Conservation (phyloP, 92 coral and sea anemone species). For the Umimayanthus chanpuru region DNA sequence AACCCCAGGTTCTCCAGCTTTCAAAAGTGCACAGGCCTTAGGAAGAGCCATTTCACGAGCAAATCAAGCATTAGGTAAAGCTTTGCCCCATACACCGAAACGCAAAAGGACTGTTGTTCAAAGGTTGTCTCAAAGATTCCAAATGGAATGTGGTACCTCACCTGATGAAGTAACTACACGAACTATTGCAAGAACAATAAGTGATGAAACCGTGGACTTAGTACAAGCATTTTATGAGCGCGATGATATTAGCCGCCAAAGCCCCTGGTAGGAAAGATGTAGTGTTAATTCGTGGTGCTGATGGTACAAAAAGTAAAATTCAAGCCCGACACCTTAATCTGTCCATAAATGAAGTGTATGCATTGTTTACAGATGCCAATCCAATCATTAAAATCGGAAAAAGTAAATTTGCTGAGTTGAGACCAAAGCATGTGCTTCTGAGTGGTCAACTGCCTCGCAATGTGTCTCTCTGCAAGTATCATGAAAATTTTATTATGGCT, state of each 20-base stretch:
- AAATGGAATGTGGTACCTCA: slow-evolving; percentile 50
- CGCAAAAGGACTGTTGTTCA: slow-evolving; percentile 48
- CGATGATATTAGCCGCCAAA: slow-evolving; percentile 48
- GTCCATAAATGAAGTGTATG: slow-evolving; percentile 47
- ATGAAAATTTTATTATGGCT: slow-evolving; percentile 47
- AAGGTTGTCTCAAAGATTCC: slow-evolving; percentile 53
- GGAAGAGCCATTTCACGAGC: slow-evolving; percentile 53
- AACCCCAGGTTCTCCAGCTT: slow-evolving; percentile 55
- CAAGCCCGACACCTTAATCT: slow-evolving; percentile 47
- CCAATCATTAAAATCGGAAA: slow-evolving; percentile 41
- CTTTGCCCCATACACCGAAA: slow-evolving; percentile 47
- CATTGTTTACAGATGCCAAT: slow-evolving; percentile 51
- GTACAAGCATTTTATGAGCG: slow-evolving; percentile 43
- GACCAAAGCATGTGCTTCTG: slow-evolving; percentile 55
- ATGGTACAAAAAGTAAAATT: slow-evolving; percentile 49
- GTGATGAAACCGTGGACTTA: slow-evolving; percentile 42
- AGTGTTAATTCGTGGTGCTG: slow-evolving; percentile 49
- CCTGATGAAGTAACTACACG: slow-evolving; percentile 45
- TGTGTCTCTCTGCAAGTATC: slow-evolving; percentile 54
- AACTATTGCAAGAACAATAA: slow-evolving; percentile 51
- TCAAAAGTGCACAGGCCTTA: slow-evolving; percentile 50
- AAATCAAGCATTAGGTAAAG: slow-evolving; percentile 30
- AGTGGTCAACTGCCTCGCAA: slow-evolving; percentile 53
- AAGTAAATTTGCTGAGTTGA: slow-evolving; percentile 45
- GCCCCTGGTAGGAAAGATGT: slow-evolving; percentile 55